These are phyloP conservation scores for Propithecus deckenii DNA, from an alignment of 2,797 vertebrate genomes.

Conservation along the genomic window DNA sequence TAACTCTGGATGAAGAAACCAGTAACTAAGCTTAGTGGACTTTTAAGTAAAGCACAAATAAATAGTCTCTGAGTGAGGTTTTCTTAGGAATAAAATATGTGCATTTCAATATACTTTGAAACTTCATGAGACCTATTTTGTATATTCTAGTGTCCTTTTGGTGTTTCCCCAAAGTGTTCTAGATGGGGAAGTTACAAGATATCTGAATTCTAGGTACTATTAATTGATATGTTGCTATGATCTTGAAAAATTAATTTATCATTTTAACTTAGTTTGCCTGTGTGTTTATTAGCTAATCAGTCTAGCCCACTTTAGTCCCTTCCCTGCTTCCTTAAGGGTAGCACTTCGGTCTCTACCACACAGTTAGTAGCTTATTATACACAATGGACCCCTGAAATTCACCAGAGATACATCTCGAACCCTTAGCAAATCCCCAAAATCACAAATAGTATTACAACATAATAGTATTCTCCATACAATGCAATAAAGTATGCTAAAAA, in stretches of 20 bases:
- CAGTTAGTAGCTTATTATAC: conserved; percentile 10
- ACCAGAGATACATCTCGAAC: conserved; percentile 38
- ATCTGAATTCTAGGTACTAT: not conserved
- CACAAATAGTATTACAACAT: conserved; percentile 48
- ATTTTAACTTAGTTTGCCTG: not conserved
- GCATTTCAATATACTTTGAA: not conserved
- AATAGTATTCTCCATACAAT: not conserved
- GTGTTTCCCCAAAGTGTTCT: not conserved
- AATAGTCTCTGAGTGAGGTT: not conserved
- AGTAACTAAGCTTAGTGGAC: not conserved
- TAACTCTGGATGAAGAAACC: not conserved
- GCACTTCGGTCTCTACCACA: conserved; percentile 37
- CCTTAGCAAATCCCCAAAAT: not conserved
- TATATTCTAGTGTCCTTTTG: not conserved
- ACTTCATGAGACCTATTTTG: conserved; percentile 1
- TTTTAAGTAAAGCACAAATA: conserved; percentile 13
- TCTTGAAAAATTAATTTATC: not conserved
- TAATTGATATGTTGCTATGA: not conserved
- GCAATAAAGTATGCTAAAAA: conserved; percentile 44
- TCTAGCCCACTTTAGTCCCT: not conserved
- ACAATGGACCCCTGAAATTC: not conserved
- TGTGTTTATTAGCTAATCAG: not conserved
- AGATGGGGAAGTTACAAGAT: not conserved
- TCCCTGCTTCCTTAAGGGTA: not conserved
- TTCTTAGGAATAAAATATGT: conserved; percentile 32